Evolutionary conservation across 2,888 invertebrate genomes (phyloP).

Genomic region (Syritta pipiens): DNA sequence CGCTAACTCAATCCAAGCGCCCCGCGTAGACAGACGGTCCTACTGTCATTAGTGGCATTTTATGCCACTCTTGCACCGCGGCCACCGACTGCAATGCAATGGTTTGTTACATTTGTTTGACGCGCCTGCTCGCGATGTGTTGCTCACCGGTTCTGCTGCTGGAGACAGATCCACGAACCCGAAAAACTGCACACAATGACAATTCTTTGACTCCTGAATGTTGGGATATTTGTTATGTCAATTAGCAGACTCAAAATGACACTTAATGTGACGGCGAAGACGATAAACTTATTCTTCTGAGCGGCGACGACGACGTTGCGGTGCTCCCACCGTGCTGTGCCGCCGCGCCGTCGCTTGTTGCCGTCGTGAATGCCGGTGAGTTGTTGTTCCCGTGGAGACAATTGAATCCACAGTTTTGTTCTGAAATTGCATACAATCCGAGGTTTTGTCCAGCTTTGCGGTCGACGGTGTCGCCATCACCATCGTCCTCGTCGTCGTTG

Average conservation of each 20-base stretch:
- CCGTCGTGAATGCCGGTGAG: conserved; percentile 55
- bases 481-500: conserved; percentile 5
- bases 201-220: conserved; percentile 68
- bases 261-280: conserved; percentile 76
- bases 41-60: conserved; percentile 67
- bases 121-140: background rate
- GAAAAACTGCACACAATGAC: conserved; percentile 67
- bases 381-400: conserved; percentile 63
- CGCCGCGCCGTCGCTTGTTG: conserved; percentile 16
- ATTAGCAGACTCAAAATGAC: conserved; percentile 79
- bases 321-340: background rate
- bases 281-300: conserved; percentile 64
- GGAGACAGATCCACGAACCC: conserved; percentile 37
- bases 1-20: conserved; percentile 64
- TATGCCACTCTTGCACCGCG: conserved; percentile 55
- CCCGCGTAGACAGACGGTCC: conserved; percentile 46
- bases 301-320: conserved; percentile 29
- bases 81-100: conserved; percentile 24
- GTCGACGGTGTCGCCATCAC: conserved; percentile 44
- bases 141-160: background rate
- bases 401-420: conserved; percentile 68
- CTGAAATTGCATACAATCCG: conserved; percentile 54
- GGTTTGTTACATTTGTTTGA: conserved; percentile 62
- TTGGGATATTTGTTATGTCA: conserved; percentile 76
- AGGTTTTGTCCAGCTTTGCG: conserved; percentile 45